These are phyloP conservation scores for Xestia sexstrigata DNA, from an alignment of 2,888 invertebrate species.

Conservation along the genomic window DNA sequence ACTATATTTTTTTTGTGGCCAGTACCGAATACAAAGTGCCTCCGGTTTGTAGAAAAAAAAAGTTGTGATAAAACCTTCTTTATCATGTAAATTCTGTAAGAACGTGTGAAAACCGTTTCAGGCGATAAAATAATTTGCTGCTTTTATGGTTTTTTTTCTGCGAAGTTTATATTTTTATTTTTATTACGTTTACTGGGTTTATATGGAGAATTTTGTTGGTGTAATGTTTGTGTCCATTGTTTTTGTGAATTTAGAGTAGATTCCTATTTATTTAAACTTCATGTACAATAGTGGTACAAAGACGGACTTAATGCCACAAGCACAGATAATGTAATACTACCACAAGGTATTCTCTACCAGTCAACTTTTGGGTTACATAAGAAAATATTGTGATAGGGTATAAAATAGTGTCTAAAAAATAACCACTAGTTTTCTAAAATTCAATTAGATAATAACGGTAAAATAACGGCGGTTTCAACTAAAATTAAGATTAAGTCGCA, in stretches of 20 bases:
- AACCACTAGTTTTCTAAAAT: too few relatives aligned
- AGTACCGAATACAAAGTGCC: conserved; percentile 45
- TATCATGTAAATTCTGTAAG: conserved; percentile 56
- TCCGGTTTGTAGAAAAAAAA: conserved; percentile 42
- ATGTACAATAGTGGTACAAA: too few relatives aligned
- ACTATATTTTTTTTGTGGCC: conserved; percentile 44
- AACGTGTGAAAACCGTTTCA: conserved; percentile 47
- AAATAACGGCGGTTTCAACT: neutral
- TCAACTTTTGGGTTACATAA: too few relatives aligned
- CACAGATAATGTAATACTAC: too few relatives aligned
- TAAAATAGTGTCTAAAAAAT: too few relatives aligned
- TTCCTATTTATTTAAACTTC: too few relatives aligned
- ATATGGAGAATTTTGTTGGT: conserved; percentile 15
- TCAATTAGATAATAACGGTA: too few relatives aligned
- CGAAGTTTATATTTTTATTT: conserved; percentile 38
- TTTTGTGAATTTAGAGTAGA: too few relatives aligned
- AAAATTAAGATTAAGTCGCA: neutral
- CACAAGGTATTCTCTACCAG: too few relatives aligned
- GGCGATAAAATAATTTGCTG: conserved; percentile 47
- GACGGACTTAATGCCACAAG: too few relatives aligned
- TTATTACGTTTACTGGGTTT: conserved; percentile 32
- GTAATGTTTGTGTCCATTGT: conserved; percentile 25
- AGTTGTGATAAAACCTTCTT: conserved; percentile 43
- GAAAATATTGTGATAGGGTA: too few relatives aligned
- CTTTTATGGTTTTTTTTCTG: conserved; percentile 30